phyloP scores from a whole-genome alignment of 2,113 vertebrate species.

The Anser brachyrhynchus region DNA sequence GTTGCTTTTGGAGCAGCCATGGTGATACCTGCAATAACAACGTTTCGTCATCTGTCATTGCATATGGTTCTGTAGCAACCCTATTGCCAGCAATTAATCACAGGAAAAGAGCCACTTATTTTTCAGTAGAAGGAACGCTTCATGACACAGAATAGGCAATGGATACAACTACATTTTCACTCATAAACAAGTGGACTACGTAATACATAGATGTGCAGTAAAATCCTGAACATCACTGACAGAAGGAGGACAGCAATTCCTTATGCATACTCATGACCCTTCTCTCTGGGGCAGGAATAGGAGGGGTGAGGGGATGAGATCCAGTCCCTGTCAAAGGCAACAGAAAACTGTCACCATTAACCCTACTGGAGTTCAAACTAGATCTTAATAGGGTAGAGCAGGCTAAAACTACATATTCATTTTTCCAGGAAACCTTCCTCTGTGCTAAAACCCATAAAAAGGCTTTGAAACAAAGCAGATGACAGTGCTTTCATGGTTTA shows the following conservation, averaged over 20 bases:
- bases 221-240: neutral
- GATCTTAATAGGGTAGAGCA: neutral
- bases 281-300: neutral
- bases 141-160: neutral
- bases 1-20: neutral
- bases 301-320: neutral
- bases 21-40: neutral
- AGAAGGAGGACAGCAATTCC: fast-evolving
- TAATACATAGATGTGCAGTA: neutral
- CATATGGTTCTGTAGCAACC: neutral
- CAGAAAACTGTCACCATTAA: neutral
- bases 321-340: neutral
- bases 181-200: neutral
- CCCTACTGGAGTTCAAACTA: neutral
- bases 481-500: neutral
- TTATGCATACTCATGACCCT: neutral
- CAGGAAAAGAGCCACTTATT: neutral
- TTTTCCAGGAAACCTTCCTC: neutral
- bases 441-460: neutral
- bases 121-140: neutral
- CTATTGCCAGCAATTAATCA: neutral
- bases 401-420: neutral
- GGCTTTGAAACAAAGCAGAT: slow-evolving; percentile 39
- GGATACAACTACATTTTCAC: neutral
- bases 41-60: neutral